Conservation (phyloP, 2,888 invertebrate genomes). For the Carabus problematicus region DNA sequence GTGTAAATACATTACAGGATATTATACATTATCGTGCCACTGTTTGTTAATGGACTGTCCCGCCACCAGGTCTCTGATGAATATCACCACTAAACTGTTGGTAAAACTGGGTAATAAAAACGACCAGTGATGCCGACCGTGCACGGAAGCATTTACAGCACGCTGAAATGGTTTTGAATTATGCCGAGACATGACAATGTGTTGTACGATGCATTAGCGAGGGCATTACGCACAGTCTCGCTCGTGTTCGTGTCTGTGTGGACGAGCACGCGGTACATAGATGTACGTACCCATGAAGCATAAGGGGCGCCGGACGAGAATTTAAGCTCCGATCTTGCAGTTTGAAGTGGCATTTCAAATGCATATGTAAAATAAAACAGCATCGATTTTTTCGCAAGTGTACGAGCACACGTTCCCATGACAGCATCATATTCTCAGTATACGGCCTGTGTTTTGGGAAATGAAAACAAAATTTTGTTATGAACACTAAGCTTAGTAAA, state of each 20-base stretch:
- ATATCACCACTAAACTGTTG: conserved; percentile 6
- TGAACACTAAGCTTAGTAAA: no score
- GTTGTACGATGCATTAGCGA: conserved; percentile 4
- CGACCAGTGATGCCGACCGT: conserved; percentile 5
- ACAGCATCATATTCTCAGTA: no score
- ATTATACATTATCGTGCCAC: conserved; percentile 10
- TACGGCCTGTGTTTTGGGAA: no score
- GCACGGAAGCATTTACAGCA: neutral
- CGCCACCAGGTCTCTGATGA: neutral
- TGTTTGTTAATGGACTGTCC: conserved; percentile 1
- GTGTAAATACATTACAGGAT: neutral
- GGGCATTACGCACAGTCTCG: neutral
- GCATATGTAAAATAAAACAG: no score
- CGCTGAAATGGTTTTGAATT: conserved; percentile 7
- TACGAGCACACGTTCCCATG: no score
- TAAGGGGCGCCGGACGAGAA: no score
- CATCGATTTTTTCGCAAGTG: no score
- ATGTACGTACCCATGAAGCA: no score
- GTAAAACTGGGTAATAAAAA: conserved; percentile 11
- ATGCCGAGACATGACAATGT: conserved; percentile 21
- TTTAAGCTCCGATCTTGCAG: no score
- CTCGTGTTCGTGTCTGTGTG: neutral
- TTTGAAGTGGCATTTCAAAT: no score
- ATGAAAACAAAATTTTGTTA: no score
- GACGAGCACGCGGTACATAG: no score